phyloP scores from a whole-genome alignment of 2,113 vertebrate species.

The Gorsachius goisagi region DNA sequence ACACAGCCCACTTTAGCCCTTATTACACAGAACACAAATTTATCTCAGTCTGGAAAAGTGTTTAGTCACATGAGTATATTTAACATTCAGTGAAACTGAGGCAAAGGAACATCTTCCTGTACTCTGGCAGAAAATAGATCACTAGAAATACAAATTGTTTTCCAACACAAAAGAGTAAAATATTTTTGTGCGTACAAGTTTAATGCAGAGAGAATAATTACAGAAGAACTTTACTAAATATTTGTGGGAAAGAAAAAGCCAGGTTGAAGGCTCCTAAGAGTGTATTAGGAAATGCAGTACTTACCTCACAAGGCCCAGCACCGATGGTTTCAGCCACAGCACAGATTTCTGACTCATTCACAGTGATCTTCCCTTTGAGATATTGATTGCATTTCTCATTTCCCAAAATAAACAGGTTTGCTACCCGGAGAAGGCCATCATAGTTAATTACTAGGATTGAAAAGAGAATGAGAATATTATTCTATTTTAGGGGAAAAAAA shows the following conservation, averaged over 20 bases:
- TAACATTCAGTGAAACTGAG: not conserved
- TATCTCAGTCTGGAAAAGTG: not conserved
- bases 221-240: not conserved
- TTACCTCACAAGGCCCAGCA: constrained; percentile 96
- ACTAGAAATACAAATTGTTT: not conserved
- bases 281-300: not conserved
- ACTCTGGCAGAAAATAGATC: not conserved
- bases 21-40: not conserved
- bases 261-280: not conserved
- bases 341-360: constrained; percentile 92
- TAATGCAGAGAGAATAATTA: not conserved
- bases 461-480: not conserved
- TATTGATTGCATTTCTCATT: constrained; percentile 87
- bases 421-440: constrained; percentile 86
- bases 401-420: constrained; percentile 85
- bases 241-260: not conserved
- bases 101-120: not conserved
- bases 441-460: constrained; percentile 80
- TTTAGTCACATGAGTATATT: not conserved
- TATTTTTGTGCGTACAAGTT: not conserved
- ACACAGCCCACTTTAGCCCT: not conserved
- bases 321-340: constrained; percentile 87
- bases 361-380: constrained; percentile 87
- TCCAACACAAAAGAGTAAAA: not conserved
- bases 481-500: not conserved